phyloP scores from a whole-genome alignment of 2,888 invertebrate genomes.

The Molanna angustata region DNA sequence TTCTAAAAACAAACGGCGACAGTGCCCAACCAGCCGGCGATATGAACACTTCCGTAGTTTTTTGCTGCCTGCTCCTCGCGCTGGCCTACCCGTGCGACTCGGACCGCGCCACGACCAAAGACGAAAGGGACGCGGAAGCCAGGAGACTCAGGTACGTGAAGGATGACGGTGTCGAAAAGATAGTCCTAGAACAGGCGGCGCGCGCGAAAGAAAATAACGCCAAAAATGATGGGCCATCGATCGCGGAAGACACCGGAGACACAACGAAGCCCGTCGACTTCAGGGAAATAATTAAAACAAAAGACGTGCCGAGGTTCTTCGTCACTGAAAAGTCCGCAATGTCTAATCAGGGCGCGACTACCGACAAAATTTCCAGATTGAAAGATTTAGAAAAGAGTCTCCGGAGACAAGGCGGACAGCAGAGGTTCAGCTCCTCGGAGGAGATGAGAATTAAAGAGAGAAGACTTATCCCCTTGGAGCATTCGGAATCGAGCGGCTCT shows the following conservation, averaged over 20 bases:
- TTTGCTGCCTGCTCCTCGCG: no score
- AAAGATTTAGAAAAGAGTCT: slow-evolving; percentile 9
- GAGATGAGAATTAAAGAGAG: slow-evolving; percentile 16
- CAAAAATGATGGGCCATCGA: neutral
- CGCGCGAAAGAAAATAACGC: neutral
- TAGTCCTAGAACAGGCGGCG: slow-evolving; percentile 1
- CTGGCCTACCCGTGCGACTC: no score
- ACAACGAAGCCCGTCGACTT: no score
- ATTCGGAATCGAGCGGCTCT: slow-evolving; percentile 11
- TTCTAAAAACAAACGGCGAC: no score
- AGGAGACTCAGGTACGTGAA: slow-evolving; percentile 8
- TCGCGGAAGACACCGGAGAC: neutral
- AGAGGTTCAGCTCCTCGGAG: neutral
- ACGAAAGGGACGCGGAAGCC: neutral
- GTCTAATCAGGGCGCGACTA: no score
- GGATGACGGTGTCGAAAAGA: slow-evolving; percentile 13
- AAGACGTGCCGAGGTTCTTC: no score
- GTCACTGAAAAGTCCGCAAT: no score
- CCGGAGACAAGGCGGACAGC: neutral
- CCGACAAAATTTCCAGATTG: neutral
- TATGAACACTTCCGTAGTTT: no score
- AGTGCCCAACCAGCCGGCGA: no score
- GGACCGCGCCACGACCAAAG: neutral
- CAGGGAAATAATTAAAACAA: no score
- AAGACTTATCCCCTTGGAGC: slow-evolving; percentile 18